Base-by-base conservation (phyloP, 2,113 vertebrate genomes). In the Menidia beryllina region DNA sequence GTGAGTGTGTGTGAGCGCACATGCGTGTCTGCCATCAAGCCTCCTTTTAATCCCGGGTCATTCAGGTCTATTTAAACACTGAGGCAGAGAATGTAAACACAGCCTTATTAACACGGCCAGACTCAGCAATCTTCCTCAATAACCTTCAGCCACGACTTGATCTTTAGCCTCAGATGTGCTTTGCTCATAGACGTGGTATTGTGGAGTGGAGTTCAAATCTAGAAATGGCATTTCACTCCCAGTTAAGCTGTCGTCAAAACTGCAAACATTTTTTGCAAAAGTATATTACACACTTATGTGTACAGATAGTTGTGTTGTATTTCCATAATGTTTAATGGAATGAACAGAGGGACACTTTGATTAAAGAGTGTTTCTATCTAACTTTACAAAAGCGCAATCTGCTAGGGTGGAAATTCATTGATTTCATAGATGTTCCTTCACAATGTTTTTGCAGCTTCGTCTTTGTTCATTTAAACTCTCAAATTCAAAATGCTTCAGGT, bases 71-170 rank as follows among this genome's bases (percentile, higher is more conserved):
- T 62, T 81, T 85, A 86, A 89, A 87, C 79, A 84, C 53, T 62
- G 60, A 87, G 76, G 64, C 66, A 20, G 82, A 84, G 72, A 91
- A 83, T 80, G 80, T 90, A 91, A 91, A 92, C 81, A 91, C 69
- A 82, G 75, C 64, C 90, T 86, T 87, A 91, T 91, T 89, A 92
- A 91, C 79, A 68, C 66, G 41, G 69, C 69, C 73, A 72, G 82
- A 71, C 73, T 90, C 72, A 43, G 54, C 77, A 79, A 86, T 86
- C 81, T 84, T 81, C 59, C 86, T 68, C 63, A 26, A 56, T 57
- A 79, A 82, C 79, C 60, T 73, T 84, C 64, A 72, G 54, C 75
- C 64, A 59, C 20, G 67, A 81, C 61, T 72, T 51, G 1, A 69
- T 20, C 65, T 52, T 74, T 60, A 78, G 47, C 76, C 64, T 64